These are phyloP conservation scores for Coturnix japonica DNA, from an alignment of 2,113 vertebrate genomes.

Conservation along the genomic window DNA sequence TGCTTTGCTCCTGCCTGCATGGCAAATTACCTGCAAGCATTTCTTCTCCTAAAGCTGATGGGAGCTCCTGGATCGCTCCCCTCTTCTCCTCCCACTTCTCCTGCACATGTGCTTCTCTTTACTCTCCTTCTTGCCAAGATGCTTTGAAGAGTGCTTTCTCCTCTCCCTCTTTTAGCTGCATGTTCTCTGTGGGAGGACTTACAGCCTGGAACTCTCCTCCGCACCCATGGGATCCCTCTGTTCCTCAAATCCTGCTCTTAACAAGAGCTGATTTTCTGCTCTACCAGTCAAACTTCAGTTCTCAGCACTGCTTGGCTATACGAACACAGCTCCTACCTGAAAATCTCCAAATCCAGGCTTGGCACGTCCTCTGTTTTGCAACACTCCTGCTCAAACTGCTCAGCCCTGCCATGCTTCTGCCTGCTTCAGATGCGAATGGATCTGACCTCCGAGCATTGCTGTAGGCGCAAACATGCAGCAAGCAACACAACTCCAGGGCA, in stretches of 20 bases:
- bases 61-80: conserved; percentile 28
- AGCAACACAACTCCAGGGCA: background rate
- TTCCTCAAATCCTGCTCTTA: background rate
- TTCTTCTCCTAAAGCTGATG: background rate
- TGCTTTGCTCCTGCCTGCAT: background rate
- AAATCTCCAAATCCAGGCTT: background rate
- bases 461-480: background rate
- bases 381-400: background rate
- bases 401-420: background rate
- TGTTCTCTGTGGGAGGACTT: conserved; percentile 31
- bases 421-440: background rate
- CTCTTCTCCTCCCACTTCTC: conserved; percentile 22
- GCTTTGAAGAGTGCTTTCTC: background rate
- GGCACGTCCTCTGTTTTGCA: background rate
- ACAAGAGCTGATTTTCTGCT: background rate
- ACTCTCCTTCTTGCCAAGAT: background rate
- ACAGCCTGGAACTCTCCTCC: background rate
- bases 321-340: fast-evolving
- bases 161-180: background rate
- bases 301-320: background rate
- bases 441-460: background rate
- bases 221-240: background rate
- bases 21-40: background rate
- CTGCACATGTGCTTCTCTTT: background rate
- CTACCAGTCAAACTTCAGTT: background rate